Base-by-base conservation (phyloP, 2,888 invertebrate species). In the Lycocerus yunnanus region DNA sequence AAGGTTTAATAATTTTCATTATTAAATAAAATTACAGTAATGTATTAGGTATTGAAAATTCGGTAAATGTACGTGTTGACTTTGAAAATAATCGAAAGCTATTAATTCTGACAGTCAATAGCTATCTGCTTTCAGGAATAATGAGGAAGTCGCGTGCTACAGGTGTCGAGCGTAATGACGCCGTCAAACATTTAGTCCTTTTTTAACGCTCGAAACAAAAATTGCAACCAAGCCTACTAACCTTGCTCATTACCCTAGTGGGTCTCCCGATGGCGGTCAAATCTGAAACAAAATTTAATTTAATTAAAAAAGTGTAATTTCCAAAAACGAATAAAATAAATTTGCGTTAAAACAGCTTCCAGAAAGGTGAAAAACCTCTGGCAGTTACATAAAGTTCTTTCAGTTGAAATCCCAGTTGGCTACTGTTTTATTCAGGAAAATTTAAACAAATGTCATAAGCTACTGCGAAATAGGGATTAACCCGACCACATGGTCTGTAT, bases 81-180 rank as follows among this genome's bases (percentile, higher is more conserved):
- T 84, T 80, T 81, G 83, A 81, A 84, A 84, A 83, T 85, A 84
- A 85, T 85, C 84, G 84, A 85, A 85, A 79, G 84, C 85, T 85
- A 85, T 85, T 85, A 84, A 85, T 85, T 85, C 83, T 80, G 80
- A 80, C 82, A 79, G 84, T 85, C 84, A 83, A 84, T 82, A 80
- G 81, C 82, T 81, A 81, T 83, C 83, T 83, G 83, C 83, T 84
- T 83, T 84, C 82, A 80, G 82, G 80, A 83, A 83, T 85, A 85
- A 85, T 84, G 85, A 85, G 84, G 83, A 83, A 80, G 81, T 85
- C 83, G 85, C 85, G 85, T 85, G 85, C 84, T 81, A 85, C 85
- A 85, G 85, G 85, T 85, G 85, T 84, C 83, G 82, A 79, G 78
- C 76, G 80, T 84, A 85, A 85, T 84, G 84, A 84, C 78, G 71